Evolutionary conservation across 2,113 vertebrate genomes (phyloP).

Genomic region (Hydrochoerus hydrochaeris): DNA sequence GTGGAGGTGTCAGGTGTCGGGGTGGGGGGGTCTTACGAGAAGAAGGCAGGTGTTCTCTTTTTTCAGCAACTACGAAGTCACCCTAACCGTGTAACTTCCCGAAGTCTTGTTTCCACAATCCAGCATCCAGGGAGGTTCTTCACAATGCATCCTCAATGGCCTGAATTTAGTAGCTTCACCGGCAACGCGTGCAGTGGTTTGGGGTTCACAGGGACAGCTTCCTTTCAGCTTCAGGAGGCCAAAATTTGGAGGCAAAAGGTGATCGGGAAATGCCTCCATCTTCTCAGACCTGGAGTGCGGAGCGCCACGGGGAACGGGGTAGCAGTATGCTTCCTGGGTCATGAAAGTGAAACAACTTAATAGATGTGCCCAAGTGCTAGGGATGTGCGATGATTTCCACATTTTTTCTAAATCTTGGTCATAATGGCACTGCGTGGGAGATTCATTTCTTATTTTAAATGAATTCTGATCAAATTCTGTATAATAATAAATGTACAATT

Average conservation of each 20-base stretch:
- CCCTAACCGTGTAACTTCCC: constrained; percentile 43
- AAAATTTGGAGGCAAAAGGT: neutral
- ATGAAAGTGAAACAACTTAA: neutral
- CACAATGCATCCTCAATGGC: constrained; percentile 12
- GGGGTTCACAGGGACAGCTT: neutral
- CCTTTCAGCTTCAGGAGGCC: neutral
- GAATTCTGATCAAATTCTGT: neutral
- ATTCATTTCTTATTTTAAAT: constrained; percentile 8
- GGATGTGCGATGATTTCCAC: neutral
- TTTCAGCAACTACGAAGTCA: neutral
- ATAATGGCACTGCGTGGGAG: neutral
- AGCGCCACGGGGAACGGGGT: neutral
- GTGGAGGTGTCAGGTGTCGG: constrained; percentile 51
- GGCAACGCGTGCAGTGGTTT: neutral
- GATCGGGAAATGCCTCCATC: neutral
- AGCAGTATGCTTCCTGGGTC: neutral
- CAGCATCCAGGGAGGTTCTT: neutral
- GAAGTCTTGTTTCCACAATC: neutral
- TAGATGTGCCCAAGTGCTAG: neutral
- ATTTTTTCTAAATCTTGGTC: neutral
- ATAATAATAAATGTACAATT: neutral
- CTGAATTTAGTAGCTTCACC: neutral
- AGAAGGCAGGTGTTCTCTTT: constrained; percentile 61
- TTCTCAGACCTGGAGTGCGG: neutral
- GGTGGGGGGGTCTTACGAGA: constrained; percentile 54